Percentiles rank a stretch among this genome's conserved stretches.
phyloP scores from a whole-genome alignment of 2,113 vertebrate genomes.

The Pao palembangensis region DNA sequence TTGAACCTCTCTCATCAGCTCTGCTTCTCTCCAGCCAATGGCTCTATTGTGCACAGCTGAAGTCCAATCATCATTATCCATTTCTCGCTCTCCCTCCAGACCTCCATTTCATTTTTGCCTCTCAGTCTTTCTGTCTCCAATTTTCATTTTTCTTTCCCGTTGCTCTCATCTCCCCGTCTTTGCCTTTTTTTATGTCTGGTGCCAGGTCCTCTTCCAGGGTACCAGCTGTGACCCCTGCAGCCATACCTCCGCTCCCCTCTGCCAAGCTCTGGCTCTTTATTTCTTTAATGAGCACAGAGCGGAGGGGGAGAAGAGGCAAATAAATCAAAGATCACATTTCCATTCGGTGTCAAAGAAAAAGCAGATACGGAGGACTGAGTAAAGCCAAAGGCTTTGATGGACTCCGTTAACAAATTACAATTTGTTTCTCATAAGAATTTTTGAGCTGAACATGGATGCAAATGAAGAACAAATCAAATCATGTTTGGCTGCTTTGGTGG shows the following conservation, averaged over 20 bases:
- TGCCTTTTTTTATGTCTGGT: slow-evolving; percentile 27
- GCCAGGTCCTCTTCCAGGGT: slow-evolving; percentile 51
- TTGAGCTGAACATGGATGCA: no score
- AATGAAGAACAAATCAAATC: no score
- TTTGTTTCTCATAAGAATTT: no score
- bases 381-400: no score
- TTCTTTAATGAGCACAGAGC: slow-evolving; percentile 22
- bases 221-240: slow-evolving; percentile 62
- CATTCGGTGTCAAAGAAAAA: slow-evolving; percentile 11
- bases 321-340: slow-evolving; percentile 38
- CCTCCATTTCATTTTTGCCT: slow-evolving; percentile 54
- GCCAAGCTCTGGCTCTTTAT: slow-evolving; percentile 35
- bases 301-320: slow-evolving; percentile 1
- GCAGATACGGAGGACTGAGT: no score
- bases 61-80: slow-evolving; percentile 67
- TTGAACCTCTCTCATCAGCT: slow-evolving; percentile 1
- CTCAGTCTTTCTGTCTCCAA: slow-evolving; percentile 59
- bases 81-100: slow-evolving; percentile 44
- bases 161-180: slow-evolving; percentile 32
- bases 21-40: slow-evolving; percentile 52
- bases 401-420: no score
- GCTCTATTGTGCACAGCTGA: slow-evolving; percentile 51
- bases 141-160: slow-evolving; percentile 43
- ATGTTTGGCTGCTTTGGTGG: no score
- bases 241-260: slow-evolving; percentile 41